Conservation (phyloP, 1,140 invertebrate genomes). For the Coenobita brevimanus region DNA sequence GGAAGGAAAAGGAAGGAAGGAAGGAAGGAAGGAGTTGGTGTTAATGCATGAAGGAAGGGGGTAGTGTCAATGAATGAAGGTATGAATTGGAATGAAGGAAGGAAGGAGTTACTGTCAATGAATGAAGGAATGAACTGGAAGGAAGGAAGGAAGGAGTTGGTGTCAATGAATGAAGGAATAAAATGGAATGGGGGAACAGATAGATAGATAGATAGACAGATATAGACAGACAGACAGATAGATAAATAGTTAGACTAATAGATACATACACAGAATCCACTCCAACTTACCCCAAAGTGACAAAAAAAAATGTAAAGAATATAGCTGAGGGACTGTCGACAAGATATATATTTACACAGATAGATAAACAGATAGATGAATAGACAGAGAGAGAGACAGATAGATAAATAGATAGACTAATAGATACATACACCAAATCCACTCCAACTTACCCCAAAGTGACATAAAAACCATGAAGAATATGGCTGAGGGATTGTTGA, state of each 20-base stretch:
- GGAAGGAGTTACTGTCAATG: not conserved
- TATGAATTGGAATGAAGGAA: conserved; percentile 21
- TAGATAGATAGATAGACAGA: not conserved
- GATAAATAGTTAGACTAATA: too few relatives aligned
- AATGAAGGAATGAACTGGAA: not conserved
- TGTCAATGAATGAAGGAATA: not conserved
- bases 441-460: too few relatives aligned
- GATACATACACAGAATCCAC: too few relatives aligned
- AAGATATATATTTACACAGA: too few relatives aligned
- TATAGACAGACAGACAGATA: not conserved
- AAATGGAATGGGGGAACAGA: not conserved
- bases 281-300: too few relatives aligned
- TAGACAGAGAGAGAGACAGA: not conserved
- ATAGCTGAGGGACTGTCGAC: too few relatives aligned
- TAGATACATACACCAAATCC: too few relatives aligned
- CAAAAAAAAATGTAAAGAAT: too few relatives aligned
- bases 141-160: not conserved
- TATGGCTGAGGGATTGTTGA: too few relatives aligned
- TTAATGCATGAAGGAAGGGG: not conserved
- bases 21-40: not conserved
- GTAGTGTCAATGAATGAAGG: not conserved
- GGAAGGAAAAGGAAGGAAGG: not conserved
- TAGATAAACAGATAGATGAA: not conserved
- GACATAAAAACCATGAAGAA: too few relatives aligned
- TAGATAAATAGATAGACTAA: too few relatives aligned